Percentiles rank a stretch among this genome's conserved stretches.
Evolutionary conservation across 2,113 vertebrate genomes (phyloP).

Genomic region (Cyprinodon variegatus): DNA sequence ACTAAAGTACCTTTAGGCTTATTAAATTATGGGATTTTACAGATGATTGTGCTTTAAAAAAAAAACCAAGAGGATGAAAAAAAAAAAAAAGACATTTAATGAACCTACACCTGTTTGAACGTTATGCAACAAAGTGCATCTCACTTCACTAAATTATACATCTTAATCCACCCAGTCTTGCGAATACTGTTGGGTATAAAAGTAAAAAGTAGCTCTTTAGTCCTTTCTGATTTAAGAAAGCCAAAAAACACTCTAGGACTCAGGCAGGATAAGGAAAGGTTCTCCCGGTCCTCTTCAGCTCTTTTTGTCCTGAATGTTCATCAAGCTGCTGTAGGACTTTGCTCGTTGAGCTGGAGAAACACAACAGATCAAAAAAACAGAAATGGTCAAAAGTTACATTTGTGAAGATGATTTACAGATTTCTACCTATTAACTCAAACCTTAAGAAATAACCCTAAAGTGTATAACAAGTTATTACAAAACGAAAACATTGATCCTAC

Average conservation of each 20-base stretch:
- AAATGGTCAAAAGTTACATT: neutral
- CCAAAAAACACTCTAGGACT: slow-evolving; percentile 16
- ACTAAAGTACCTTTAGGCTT: neutral
- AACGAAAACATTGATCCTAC: too few relatives aligned
- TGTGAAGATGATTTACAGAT: neutral
- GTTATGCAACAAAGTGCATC: slow-evolving; percentile 23
- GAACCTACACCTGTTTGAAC: slow-evolving; percentile 9
- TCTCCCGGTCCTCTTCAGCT: slow-evolving; percentile 78
- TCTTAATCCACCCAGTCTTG: slow-evolving; percentile 10
- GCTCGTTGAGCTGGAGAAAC: slow-evolving; percentile 88
- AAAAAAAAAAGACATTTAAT: neutral
- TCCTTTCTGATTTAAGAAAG: neutral
- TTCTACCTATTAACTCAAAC: too few relatives aligned
- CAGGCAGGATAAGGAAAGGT: neutral
- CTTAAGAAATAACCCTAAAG: too few relatives aligned
- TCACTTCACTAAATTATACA: neutral
- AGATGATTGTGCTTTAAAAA: neutral
- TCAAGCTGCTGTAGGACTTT: slow-evolving; percentile 87
- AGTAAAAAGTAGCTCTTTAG: neutral
- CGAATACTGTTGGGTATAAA: slow-evolving; percentile 21
- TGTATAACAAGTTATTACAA: too few relatives aligned
- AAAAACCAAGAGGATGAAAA: neutral
- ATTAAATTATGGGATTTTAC: neutral
- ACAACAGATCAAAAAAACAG: slow-evolving; percentile 13
- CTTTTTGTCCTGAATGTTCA: slow-evolving; percentile 92